Evolutionary conservation across 2,797 vertebrate species (phyloP).

Genomic region (Acanthis flammea): DNA sequence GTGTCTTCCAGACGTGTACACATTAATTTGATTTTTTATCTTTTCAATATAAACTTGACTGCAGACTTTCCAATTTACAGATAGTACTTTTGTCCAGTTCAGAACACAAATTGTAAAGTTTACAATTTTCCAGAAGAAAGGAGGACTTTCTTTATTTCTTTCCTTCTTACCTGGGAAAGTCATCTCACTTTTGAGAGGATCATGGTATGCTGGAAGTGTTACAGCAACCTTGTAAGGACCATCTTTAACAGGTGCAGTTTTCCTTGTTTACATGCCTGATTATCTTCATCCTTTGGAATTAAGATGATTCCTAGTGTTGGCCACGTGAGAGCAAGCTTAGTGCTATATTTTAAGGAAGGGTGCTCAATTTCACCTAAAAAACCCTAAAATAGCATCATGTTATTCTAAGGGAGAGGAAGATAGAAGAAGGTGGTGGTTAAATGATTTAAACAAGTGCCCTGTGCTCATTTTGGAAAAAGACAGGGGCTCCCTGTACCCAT

Average conservation of each 20-base stretch:
- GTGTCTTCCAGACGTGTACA: not conserved
- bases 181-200: not conserved
- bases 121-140: not conserved
- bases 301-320: constrained; percentile 45
- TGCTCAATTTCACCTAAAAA: constrained; percentile 43
- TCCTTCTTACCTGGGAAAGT: constrained; percentile 15
- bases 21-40: not conserved
- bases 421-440: not conserved
- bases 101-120: not conserved
- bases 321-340: constrained; percentile 6
- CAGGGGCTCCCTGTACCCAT: constrained; percentile 74
- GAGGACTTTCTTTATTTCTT: not conserved
- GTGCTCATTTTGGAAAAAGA: constrained; percentile 69
- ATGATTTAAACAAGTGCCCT: constrained; percentile 51
- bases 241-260: constrained; percentile 39
- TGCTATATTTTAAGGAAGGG: constrained; percentile 57
- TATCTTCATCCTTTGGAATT: constrained; percentile 53
- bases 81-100: not conserved
- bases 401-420: not conserved
- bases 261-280: constrained; percentile 2
- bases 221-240: constrained; percentile 38
- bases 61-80: not conserved
- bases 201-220: not conserved
- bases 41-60: not conserved
- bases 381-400: not conserved